phyloP scores from a whole-genome alignment of 2,113 vertebrate genomes.

The Melanocharis versteri region DNA sequence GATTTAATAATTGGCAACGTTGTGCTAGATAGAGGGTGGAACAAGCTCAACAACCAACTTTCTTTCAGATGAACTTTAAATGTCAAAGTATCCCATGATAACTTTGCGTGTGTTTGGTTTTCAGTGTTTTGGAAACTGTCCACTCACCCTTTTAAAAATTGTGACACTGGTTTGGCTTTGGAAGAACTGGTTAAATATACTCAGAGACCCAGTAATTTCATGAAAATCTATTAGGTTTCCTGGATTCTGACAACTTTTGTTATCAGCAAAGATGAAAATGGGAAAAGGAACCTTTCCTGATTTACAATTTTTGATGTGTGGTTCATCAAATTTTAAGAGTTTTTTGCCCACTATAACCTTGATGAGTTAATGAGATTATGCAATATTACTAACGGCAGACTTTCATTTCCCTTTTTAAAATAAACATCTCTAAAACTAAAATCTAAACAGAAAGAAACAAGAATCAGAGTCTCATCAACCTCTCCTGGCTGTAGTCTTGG shows the following conservation, averaged over 20 bases:
- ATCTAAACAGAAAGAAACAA: not conserved
- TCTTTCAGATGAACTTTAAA: not conserved
- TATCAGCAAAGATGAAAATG: not conserved
- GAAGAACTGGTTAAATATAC: not conserved
- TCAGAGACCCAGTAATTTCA: not conserved
- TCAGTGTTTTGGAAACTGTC: not conserved
- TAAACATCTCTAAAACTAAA: not conserved
- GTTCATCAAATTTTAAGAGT: not conserved
- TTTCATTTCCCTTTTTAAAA: not conserved
- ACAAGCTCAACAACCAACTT: not conserved
- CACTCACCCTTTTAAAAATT: not conserved
- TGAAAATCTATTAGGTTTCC: not conserved
- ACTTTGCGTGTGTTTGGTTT: not conserved
- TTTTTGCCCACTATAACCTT: not conserved
- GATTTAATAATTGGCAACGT: not conserved
- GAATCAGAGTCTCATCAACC: not conserved
- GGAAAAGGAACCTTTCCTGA: not conserved
- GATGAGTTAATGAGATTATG: not conserved
- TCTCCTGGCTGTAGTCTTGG: not conserved
- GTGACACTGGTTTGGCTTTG: not conserved
- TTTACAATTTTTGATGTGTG: not conserved
- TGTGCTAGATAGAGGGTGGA: not conserved
- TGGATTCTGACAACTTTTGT: not conserved
- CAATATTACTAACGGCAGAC: not conserved
- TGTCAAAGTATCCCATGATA: not conserved